phyloP scores from a whole-genome alignment of 2,888 invertebrate genomes.

The Phyllotreta cruciferae region DNA sequence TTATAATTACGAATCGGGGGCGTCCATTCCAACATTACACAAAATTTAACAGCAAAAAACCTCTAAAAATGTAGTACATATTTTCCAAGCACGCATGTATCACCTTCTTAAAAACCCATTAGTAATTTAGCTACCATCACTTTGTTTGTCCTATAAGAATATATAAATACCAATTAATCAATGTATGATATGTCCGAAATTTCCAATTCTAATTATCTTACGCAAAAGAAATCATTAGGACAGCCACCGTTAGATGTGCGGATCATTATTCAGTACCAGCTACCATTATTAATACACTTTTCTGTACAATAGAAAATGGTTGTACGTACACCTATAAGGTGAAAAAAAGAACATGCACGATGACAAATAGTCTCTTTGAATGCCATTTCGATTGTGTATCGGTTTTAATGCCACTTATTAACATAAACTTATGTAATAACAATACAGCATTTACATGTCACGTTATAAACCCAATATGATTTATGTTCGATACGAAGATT shows the following conservation, averaged over 20 bases:
- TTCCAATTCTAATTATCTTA: slow-evolving; percentile 21
- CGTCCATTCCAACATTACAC: too few relatives aligned
- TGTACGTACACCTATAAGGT: slow-evolving; percentile 33
- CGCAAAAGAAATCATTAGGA: slow-evolving; percentile 19
- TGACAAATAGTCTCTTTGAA: slow-evolving; percentile 51
- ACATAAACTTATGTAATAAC: slow-evolving; percentile 52
- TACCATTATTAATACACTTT: slow-evolving; percentile 39
- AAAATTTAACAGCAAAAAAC: too few relatives aligned
- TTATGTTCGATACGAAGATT: slow-evolving; percentile 48
- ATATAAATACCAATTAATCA: too few relatives aligned
- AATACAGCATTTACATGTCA: slow-evolving; percentile 53
- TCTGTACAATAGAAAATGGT: slow-evolving; percentile 39
- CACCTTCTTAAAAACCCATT: too few relatives aligned
- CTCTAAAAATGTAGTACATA: too few relatives aligned
- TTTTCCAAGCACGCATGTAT: too few relatives aligned
- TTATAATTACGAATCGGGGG: too few relatives aligned
- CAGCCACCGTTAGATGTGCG: slow-evolving; percentile 16
- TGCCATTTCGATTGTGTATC: slow-evolving; percentile 49
- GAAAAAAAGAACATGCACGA: slow-evolving; percentile 37
- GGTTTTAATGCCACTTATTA: slow-evolving; percentile 48
- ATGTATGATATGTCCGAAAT: slow-evolving; percentile 2
- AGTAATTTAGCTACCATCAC: too few relatives aligned
- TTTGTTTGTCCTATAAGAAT: too few relatives aligned
- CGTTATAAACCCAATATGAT: slow-evolving; percentile 44
- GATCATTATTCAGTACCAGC: slow-evolving; percentile 28